A percentile compares a stretch with the other conserved stretches of the same genome.
Evolutionary conservation across 2,888 invertebrate genomes (phyloP).

Genomic region (Drosophila ochracea): DNA sequence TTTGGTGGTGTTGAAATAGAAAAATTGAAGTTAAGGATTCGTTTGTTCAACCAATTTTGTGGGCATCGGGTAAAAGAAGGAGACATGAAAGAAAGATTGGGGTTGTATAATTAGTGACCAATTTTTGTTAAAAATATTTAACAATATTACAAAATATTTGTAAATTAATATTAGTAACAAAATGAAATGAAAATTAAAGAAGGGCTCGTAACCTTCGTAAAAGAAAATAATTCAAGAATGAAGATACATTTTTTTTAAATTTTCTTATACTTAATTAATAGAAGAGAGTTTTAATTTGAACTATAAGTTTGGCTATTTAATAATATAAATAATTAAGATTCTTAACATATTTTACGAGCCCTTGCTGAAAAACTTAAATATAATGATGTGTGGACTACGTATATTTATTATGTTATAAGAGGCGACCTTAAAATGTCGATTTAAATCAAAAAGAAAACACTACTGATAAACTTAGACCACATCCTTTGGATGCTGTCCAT

Average conservation of each 20-base stretch:
- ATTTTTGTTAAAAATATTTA: slow-evolving; percentile 25
- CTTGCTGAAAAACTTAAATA: slow-evolving; percentile 10
- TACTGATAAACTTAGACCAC: slow-evolving; percentile 2
- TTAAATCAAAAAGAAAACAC: slow-evolving; percentile 11
- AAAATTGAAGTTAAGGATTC: slow-evolving; percentile 2
- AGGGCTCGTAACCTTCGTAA: slow-evolving; percentile 11
- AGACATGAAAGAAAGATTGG: slow-evolving; percentile 46
- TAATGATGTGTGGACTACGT: slow-evolving; percentile 6
- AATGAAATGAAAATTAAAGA: not conserved
- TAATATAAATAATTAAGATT: not conserved
- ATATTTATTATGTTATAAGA: not conserved
- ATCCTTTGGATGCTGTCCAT: slow-evolving; percentile 26
- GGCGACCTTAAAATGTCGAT: not conserved
- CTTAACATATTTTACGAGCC: slow-evolving; percentile 5
- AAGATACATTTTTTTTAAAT: not conserved
- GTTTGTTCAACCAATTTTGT: slow-evolving; percentile 32
- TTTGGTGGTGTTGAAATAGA: slow-evolving; percentile 24
- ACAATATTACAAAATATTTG: not conserved
- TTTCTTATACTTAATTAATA: not conserved
- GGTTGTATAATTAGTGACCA: slow-evolving; percentile 51
- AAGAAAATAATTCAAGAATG: not conserved
- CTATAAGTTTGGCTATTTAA: not conserved
- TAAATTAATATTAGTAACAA: slow-evolving; percentile 23
- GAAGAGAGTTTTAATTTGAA: not conserved
- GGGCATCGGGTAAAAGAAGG: slow-evolving; percentile 36